phyloP scores from a whole-genome alignment of 2,113 vertebrate genomes.

The Peromyscus leucopus region DNA sequence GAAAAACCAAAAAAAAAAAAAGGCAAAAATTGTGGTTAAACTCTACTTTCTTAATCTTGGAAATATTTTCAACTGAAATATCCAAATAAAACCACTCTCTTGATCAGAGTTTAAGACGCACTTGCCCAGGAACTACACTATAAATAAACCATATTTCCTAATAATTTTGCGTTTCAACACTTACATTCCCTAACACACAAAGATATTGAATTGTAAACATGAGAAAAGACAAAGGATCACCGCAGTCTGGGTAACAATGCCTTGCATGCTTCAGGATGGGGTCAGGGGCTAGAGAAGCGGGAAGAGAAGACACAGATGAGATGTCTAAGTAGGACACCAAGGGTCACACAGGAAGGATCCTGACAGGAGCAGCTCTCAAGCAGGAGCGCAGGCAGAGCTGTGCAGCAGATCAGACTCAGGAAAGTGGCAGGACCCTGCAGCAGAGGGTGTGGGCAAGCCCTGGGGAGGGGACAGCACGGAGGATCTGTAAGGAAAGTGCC shows the following conservation, averaged over 20 bases:
- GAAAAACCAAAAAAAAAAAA: too few species aligned
- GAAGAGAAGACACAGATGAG: background rate
- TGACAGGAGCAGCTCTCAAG: background rate
- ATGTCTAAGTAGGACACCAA: background rate
- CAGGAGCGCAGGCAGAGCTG: background rate
- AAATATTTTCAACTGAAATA: constrained; percentile 36
- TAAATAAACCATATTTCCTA: background rate
- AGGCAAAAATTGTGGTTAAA: background rate
- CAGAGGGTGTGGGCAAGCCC: background rate
- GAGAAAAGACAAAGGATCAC: background rate
- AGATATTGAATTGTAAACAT: background rate
- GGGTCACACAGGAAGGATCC: background rate
- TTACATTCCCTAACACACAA: background rate
- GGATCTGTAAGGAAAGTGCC: background rate
- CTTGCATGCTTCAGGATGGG: background rate
- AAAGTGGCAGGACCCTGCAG: background rate
- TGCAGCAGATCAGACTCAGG: background rate
- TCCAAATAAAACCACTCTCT: background rate
- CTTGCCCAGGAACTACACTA: background rate
- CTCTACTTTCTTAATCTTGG: background rate
- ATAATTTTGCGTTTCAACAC: background rate
- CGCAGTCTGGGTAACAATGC: background rate
- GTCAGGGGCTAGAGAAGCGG: background rate
- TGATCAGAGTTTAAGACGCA: constrained; percentile 26
- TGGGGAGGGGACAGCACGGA: background rate